These are phyloP conservation scores for Odontocerum albicorne DNA, from an alignment of 2,888 invertebrate species.

Conservation along the genomic window DNA sequence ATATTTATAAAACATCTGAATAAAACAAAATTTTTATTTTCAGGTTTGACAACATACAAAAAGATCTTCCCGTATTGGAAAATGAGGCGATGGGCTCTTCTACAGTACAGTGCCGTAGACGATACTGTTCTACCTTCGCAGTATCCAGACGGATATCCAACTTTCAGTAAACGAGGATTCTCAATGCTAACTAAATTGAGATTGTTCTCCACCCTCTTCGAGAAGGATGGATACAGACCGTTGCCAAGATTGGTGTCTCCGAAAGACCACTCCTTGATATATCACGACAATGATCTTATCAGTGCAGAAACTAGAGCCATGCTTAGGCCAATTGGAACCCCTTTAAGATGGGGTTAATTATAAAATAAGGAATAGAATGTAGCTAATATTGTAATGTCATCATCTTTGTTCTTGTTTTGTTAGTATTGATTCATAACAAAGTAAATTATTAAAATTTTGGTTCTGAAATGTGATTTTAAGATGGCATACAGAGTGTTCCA, in stretches of 20 bases:
- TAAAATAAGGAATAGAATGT: too few species aligned
- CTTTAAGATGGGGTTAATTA: slow-evolving; percentile 52
- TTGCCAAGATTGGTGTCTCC: slow-evolving; percentile 31
- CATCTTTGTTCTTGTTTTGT: too few species aligned
- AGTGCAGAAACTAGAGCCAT: slow-evolving; percentile 47
- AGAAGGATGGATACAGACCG: slow-evolving; percentile 44
- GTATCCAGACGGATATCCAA: background rate
- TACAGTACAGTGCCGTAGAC: slow-evolving; percentile 3
- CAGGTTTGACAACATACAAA: slow-evolving; percentile 5
- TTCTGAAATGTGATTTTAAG: too few species aligned
- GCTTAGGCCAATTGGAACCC: slow-evolving; percentile 49
- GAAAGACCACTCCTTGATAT: slow-evolving; percentile 24
- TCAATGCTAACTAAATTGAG: slow-evolving; percentile 50
- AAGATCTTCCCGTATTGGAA: slow-evolving; percentile 11
- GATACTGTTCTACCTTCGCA: background rate
- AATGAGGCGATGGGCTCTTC: slow-evolving; percentile 9
- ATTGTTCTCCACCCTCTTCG: slow-evolving; percentile 48
- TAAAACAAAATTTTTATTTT: slow-evolving; percentile 5
- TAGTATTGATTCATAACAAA: too few species aligned
- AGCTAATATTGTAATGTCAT: too few species aligned
- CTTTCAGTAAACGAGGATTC: slow-evolving; percentile 45
- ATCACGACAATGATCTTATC: slow-evolving; percentile 40
- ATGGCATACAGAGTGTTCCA: too few species aligned
- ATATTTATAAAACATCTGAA: too few species aligned
- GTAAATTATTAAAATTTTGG: too few species aligned